Evolutionary conservation across 2,888 invertebrate genomes (phyloP).

Genomic region (Pelosia muscerda): DNA sequence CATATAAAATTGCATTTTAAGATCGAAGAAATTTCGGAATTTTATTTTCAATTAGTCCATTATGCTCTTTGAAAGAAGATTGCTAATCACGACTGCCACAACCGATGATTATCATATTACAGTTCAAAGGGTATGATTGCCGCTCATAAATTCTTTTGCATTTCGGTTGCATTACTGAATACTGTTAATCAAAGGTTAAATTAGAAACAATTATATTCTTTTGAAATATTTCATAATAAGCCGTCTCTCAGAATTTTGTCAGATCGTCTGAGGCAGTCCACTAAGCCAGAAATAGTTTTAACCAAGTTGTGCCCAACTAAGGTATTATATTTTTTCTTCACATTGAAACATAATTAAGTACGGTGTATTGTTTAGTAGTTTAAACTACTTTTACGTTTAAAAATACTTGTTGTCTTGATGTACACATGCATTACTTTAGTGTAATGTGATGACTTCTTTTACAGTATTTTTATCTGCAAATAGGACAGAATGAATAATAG

Average conservation of each 20-base stretch:
- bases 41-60: not conserved
- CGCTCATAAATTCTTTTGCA: conserved; percentile 10
- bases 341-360: too few species aligned
- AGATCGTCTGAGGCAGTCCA: not conserved
- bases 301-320: not conserved
- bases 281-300: not conserved
- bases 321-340: not conserved
- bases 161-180: not conserved
- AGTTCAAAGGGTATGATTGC: conserved; percentile 5
- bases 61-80: not conserved
- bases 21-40: too few species aligned
- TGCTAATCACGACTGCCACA: not conserved
- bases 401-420: too few species aligned
- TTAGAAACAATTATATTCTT: not conserved
- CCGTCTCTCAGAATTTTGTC: not conserved
- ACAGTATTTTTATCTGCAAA: too few species aligned
- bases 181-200: conserved; percentile 2
- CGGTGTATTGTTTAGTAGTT: too few species aligned
- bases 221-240: not conserved
- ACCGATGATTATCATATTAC: not conserved
- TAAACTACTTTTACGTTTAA: too few species aligned
- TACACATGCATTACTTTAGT: too few species aligned
- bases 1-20: too few species aligned
- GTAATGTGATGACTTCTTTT: too few species aligned
- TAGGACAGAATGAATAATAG: too few species aligned